phyloP scores from a whole-genome alignment of 1,140 invertebrate genomes.

The Caerostris extrusa region DNA sequence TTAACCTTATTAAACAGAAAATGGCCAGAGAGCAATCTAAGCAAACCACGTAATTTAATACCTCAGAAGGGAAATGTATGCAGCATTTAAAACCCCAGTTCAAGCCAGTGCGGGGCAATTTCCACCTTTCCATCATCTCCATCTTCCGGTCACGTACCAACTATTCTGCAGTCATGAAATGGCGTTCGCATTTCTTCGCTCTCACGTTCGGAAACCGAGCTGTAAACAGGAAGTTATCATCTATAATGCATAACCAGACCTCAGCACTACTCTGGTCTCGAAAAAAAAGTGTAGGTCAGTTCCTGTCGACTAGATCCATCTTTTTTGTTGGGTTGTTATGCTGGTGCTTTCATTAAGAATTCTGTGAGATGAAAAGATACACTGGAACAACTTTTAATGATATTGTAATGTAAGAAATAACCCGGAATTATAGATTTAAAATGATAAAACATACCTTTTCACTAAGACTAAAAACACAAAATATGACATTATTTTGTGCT shows the following conservation, averaged over 20 bases:
- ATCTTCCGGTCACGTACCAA: not conserved
- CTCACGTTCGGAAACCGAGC: not conserved
- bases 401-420: no score
- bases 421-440: no score
- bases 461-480: no score
- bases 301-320: not conserved
- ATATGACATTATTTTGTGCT: no score
- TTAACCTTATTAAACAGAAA: no score
- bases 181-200: not conserved
- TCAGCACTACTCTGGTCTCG: not conserved
- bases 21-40: no score
- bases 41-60: no score
- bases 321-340: no score
- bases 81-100: not conserved
- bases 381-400: no score
- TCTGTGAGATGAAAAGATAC: no score
- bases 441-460: no score
- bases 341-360: no score
- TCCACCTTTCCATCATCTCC: not conserved
- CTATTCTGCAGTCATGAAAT: constrained; percentile 24
- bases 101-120: not conserved
- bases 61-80: not conserved
- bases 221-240: constrained; percentile 64
- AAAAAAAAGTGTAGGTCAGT: not conserved
- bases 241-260: constrained; percentile 57